Conservation (phyloP, 2,113 vertebrate genomes). For the Cyprinodon brontotheroides region DNA sequence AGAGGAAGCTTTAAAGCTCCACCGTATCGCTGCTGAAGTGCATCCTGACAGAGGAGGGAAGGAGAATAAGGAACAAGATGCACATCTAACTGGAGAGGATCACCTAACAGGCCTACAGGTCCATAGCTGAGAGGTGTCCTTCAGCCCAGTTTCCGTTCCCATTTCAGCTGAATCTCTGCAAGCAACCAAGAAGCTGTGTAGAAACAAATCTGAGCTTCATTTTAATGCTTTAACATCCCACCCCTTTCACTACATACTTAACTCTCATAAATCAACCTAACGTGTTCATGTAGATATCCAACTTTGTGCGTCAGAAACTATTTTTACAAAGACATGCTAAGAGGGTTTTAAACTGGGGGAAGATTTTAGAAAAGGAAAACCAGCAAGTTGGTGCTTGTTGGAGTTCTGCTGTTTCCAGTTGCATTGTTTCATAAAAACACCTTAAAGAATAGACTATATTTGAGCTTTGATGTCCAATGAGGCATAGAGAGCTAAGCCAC, state of each 20-base stretch:
- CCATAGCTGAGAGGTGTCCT: too few relatives aligned
- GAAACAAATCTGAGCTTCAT: too few relatives aligned
- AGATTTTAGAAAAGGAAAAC: conserved; percentile 43
- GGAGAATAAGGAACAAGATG: background rate
- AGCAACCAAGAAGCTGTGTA: too few relatives aligned
- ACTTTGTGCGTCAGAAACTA: too few relatives aligned
- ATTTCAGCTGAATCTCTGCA: too few relatives aligned
- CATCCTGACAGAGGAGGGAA: background rate
- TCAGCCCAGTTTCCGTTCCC: too few relatives aligned
- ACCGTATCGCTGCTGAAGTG: background rate
- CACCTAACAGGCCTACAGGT: background rate
- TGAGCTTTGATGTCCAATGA: conserved; percentile 58
- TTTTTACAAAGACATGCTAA: too few relatives aligned
- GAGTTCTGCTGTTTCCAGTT: conserved; percentile 16
- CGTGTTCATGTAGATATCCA: too few relatives aligned
- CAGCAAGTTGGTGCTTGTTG: conserved; percentile 29
- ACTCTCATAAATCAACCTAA: too few relatives aligned
- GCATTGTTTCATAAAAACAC: conserved; percentile 46
- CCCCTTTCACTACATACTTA: background rate
- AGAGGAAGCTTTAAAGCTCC: background rate
- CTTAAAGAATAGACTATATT: conserved; percentile 26
- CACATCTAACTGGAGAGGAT: background rate
- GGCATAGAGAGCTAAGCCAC: conserved; percentile 4
- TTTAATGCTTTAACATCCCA: background rate
- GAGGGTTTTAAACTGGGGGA: too few relatives aligned